Evolutionary conservation across 1,140 invertebrate genomes (phyloP).

Genomic region (Listronotus oregonensis): DNA sequence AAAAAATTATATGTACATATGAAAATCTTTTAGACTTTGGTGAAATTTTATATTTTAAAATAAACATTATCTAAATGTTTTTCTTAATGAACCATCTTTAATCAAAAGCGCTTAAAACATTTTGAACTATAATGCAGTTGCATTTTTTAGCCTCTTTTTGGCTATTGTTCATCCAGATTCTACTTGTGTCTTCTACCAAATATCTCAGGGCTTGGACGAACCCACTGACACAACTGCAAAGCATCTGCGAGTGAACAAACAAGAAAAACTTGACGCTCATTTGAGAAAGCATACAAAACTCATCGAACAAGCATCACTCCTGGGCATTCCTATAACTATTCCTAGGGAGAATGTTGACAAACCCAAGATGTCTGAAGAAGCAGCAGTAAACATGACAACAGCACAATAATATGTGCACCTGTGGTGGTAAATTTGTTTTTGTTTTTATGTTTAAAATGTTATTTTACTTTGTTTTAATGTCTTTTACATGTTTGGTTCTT

Average conservation of each 20-base stretch:
- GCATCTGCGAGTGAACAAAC: constrained; percentile 38
- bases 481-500: no score
- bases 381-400: no score
- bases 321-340: constrained; percentile 24
- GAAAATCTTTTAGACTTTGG: no score
- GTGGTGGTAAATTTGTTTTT: no score
- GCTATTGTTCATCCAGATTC: constrained; percentile 48
- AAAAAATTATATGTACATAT: no score
- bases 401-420: no score
- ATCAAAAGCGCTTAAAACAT: not conserved
- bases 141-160: constrained; percentile 36
- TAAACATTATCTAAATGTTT: no score
- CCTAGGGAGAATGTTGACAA: not conserved
- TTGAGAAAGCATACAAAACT: constrained; percentile 38
- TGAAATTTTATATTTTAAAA: no score
- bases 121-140: not conserved
- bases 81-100: no score
- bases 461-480: no score
- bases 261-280: constrained; percentile 40
- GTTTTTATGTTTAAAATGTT: no score
- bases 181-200: constrained; percentile 49
- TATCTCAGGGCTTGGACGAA: constrained; percentile 39
- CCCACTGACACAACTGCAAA: constrained; percentile 37
- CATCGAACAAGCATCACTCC: constrained; percentile 42
- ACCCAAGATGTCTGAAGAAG: not conserved